Base-by-base conservation (phyloP, 2,888 invertebrate genomes). In the Acanthacorydalis orientalis region DNA sequence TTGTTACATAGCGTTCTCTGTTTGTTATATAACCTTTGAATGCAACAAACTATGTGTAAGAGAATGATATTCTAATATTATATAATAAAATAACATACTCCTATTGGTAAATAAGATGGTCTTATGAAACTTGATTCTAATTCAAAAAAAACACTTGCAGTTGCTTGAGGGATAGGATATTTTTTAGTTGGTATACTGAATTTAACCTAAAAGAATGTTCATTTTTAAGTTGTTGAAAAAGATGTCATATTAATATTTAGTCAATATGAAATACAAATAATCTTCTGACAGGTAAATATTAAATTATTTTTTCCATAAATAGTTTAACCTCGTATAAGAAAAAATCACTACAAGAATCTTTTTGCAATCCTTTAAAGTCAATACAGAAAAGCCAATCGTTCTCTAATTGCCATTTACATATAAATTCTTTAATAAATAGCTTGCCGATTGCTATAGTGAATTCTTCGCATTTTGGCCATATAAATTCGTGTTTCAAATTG, bases 91-190 rank as follows among this genome's bases (percentile, higher is more conserved):
- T 44, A n/a, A 8, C 31, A 52, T 54, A 60, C 60, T 41, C 56
- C 53, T 4, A 62, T 57, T 31, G 52, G 46, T 47, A 61, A 63
- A 39, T 47, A 35, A 4, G 33, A 14, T 2, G 61, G 61, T 50
- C 58, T 57, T 2, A 58, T 53, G 51, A 59, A 53, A 4, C 59
- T 61, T 6, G 64, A 60, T 51, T 61, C 63, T 4, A 69, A 55
- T 2, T 57, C 62, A 51, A 70, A 67, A 50, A 58, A 65, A 38
- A 70, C 60, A 48, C 62, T 64, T n/a, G 65, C 68, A 12, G 64
- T 67, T 1, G 65, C 66, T 55, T 65, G 65, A 6, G 70, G 63
- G 48, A 67, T 63, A 1, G 70, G 70, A 55, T 66, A 69, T 14
- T 56, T 53, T 11, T 55, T 53, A 6, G 67, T 65, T 11, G 69